Conservation (phyloP, 2,888 invertebrate species). For the Parelbella ahira region DNA sequence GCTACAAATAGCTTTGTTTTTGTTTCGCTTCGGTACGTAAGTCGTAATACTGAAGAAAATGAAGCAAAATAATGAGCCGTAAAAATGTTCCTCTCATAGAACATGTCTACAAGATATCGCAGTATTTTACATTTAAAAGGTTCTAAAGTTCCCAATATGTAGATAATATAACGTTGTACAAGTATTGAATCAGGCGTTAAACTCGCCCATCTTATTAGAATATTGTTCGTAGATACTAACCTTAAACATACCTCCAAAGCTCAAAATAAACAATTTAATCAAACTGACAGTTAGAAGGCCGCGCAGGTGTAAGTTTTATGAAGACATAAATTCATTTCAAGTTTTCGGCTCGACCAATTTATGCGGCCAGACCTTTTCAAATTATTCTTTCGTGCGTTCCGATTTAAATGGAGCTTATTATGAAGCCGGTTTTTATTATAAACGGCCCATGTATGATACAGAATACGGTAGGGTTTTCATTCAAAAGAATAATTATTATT, state of each 20-base stretch:
- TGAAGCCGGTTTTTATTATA: not conserved
- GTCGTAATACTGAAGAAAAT: too few species aligned
- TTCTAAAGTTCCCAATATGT: too few species aligned
- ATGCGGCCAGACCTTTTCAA: conserved; percentile 37
- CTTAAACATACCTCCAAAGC: conserved; percentile 20
- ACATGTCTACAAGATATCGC: too few species aligned
- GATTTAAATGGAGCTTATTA: conserved; percentile 16
- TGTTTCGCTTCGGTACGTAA: too few species aligned
- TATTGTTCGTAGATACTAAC: conserved; percentile 4
- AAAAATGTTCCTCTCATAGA: too few species aligned
- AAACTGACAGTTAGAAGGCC: conserved; percentile 37
- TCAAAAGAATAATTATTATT: too few species aligned
- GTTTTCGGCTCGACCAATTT: conserved; percentile 54
- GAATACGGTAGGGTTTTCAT: not conserved
- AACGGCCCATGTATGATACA: not conserved
- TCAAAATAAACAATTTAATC: conserved; percentile 44
- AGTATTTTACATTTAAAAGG: too few species aligned
- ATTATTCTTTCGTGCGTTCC: conserved; percentile 15
- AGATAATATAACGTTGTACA: too few species aligned
- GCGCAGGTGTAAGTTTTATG: conserved; percentile 52
- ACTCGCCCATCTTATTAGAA: conserved; percentile 3
- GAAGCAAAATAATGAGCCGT: too few species aligned
- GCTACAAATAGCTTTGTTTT: too few species aligned
- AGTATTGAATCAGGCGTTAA: conserved; percentile 21
- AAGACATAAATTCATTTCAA: conserved; percentile 62